These are phyloP conservation scores for Peromyscus eremicus DNA, from an alignment of 2,797 vertebrate genomes.

Conservation along the genomic window DNA sequence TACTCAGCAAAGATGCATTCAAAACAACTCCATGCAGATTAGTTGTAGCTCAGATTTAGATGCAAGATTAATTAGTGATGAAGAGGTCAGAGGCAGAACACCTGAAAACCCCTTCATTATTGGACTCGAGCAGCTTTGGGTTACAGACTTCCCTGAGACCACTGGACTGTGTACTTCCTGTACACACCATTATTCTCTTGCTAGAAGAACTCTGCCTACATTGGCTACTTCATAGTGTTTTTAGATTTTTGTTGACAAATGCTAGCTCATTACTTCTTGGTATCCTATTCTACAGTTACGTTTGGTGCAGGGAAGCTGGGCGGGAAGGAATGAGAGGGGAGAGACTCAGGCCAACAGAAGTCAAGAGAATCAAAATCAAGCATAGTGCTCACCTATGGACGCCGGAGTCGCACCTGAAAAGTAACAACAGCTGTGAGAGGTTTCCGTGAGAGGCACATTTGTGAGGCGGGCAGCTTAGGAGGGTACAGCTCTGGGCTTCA, in stretches of 20 bases:
- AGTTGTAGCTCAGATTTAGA: not conserved
- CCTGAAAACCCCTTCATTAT: not conserved
- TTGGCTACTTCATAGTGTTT: not conserved
- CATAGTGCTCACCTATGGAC: conserved; percentile 61
- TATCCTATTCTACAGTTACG: not conserved
- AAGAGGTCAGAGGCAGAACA: not conserved
- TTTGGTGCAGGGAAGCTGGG: not conserved
- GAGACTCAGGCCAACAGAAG: conserved; percentile 12
- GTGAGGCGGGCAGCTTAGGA: not conserved
- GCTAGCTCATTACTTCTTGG: not conserved
- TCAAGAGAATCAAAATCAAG: not conserved
- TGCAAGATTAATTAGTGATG: not conserved
- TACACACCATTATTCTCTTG: not conserved
- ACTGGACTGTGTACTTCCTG: not conserved
- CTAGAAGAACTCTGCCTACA: not conserved
- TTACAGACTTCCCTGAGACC: not conserved
- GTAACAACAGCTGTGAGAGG: not conserved
- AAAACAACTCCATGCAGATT: not conserved
- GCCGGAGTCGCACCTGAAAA: not conserved
- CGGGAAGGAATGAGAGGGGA: not conserved
- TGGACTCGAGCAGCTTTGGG: not conserved
- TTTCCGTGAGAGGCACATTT: not conserved
- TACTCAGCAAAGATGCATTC: not conserved
- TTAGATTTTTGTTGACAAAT: not conserved
- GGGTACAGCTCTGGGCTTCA: not conserved